Percentiles rank a stretch among this genome's conserved stretches.
phyloP scores from a whole-genome alignment of 2,888 invertebrate species.

The Sarcophaga subvicina region DNA sequence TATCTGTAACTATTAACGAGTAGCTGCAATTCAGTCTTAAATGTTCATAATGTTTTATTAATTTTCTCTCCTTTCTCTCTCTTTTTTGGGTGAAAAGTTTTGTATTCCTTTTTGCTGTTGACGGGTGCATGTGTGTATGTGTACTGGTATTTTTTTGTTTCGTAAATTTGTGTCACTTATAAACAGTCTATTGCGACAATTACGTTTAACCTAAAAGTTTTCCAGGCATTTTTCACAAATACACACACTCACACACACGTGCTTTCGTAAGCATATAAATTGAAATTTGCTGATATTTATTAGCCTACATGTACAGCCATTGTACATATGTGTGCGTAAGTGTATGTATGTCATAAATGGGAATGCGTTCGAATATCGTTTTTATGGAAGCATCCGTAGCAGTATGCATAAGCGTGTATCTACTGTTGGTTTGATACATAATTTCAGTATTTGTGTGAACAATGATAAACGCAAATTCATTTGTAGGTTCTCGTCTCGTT shows the following conservation, averaged over 20 bases:
- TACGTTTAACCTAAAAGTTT: conserved; percentile 31
- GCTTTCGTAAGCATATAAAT: not conserved
- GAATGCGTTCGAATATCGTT: not conserved
- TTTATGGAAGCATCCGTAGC: not conserved
- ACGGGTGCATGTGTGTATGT: not conserved
- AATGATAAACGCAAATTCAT: conserved; percentile 66
- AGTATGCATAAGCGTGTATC: not conserved
- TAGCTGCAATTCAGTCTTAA: conserved; percentile 21
- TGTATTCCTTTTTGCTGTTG: not conserved
- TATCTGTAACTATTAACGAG: conserved; percentile 9
- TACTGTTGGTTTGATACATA: conserved; percentile 24
- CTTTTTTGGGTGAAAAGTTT: not conserved
- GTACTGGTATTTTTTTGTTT: not conserved
- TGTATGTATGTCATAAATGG: not conserved
- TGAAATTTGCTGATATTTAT: not conserved
- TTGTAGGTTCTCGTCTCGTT: conserved; percentile 16
- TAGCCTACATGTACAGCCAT: not conserved
- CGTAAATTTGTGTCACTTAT: conserved; percentile 54
- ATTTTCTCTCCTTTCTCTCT: not conserved
- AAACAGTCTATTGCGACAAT: conserved; percentile 56
- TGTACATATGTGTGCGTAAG: too few species aligned
- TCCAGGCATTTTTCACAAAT: conserved; percentile 1
- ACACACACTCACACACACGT: not conserved
- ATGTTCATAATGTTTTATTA: conserved; percentile 27
- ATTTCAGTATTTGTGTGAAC: conserved; percentile 48